phyloP scores from a whole-genome alignment of 2,888 invertebrate species.

The Eilema caniola region DNA sequence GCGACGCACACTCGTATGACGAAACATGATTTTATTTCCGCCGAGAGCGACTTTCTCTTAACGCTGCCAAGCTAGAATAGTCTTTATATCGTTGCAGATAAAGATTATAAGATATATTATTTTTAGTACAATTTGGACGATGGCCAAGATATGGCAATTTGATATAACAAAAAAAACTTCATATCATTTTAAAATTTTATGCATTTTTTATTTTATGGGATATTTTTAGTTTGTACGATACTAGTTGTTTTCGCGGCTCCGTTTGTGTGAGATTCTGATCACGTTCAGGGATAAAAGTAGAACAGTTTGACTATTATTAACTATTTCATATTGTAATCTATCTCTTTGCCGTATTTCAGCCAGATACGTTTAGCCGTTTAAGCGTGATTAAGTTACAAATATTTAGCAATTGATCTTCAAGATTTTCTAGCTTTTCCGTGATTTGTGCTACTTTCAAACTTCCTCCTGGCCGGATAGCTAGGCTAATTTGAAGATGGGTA shows the following conservation, averaged over 20 bases:
- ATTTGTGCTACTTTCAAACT: too few relatives aligned
- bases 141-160: slow-evolving; percentile 40
- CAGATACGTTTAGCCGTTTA: too few relatives aligned
- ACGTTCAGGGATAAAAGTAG: too few relatives aligned
- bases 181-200: slow-evolving; percentile 25
- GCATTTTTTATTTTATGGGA: slow-evolving; percentile 28
- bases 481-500: too few relatives aligned
- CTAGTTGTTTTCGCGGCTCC: background rate
- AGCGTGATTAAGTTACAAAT: too few relatives aligned
- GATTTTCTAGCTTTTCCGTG: too few relatives aligned
- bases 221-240: background rate
- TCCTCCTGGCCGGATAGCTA: too few relatives aligned
- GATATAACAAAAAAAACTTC: slow-evolving; percentile 38
- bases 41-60: slow-evolving; percentile 47
- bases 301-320: too few relatives aligned
- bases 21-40: slow-evolving; percentile 50
- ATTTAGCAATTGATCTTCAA: too few relatives aligned
- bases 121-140: slow-evolving; percentile 32
- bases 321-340: too few relatives aligned
- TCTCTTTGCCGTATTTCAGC: too few relatives aligned
- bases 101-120: slow-evolving; percentile 15
- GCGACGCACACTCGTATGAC: slow-evolving; percentile 36
- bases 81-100: slow-evolving; percentile 11
- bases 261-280: background rate
- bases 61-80: slow-evolving; percentile 3